Base-by-base conservation (phyloP, 2,888 invertebrate genomes). In the Erebia aethiops region DNA sequence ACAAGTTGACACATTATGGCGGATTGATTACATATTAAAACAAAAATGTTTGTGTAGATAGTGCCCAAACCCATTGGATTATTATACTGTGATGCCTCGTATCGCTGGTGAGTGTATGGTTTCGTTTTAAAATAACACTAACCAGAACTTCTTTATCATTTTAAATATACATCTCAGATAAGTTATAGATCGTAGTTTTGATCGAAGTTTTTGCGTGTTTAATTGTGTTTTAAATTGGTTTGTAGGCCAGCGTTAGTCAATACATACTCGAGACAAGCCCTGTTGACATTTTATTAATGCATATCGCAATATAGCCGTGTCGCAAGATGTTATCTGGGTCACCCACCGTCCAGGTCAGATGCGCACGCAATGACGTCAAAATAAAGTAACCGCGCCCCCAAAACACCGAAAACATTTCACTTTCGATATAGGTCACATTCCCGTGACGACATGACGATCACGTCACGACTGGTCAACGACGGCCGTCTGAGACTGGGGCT, bases 361-460 rank as follows among this genome's bases (percentile, higher is more conserved):
- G 89, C 91, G 91, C 89, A 87, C 92, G 91, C 90, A 84, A 79
- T 86, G 87, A 92, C 92, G 91, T 92, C 90, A 91, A 79, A 41
- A 76, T 82, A 82, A 86, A 79, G 81, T 68, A 68, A 75, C 81
- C 82, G 81, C 84, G 85, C 86, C 87, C 86, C 85, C 78, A 75
- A 74, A 79, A 82, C 84, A 85, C 85, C 78, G 74, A 74, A 79
- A 82, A 85, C 85, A 83, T 79, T 86, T 89, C 89, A 83, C 90
- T 89, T 90, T 90, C 87, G 77, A 75, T 80, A 80, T 75, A 75
- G 67, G 67, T 67, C 67, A 67, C 67, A 49, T 58, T 57, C 67
- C 67, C 58, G 49, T 13, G 49, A 67, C 67, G 57, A 43, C 56
- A 43, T 18, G n/a, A 21, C 61, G 43, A 41, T 54, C 10, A 35